These are phyloP conservation scores for Hydrocynus forskahlii DNA, from an alignment of 2,797 vertebrate genomes.

Conservation along the genomic window DNA sequence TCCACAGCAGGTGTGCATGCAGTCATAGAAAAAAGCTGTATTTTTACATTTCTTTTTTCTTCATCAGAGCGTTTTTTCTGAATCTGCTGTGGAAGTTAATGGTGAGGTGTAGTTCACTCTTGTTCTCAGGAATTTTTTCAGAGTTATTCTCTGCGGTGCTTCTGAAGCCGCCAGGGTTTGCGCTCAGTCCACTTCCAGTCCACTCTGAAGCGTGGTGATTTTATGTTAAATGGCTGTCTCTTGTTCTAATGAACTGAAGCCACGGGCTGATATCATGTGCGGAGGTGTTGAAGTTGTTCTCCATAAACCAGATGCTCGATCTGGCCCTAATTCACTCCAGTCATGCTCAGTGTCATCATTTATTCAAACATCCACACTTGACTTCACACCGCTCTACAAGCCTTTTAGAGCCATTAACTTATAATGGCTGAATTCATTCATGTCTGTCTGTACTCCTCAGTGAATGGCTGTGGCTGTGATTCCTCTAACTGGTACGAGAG, in stretches of 20 bases:
- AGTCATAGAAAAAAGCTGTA: constrained; percentile 7
- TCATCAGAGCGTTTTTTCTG: not conserved
- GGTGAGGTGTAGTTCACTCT: not conserved
- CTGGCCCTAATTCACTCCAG: constrained; percentile 44
- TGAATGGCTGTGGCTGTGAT: constrained; percentile 18
- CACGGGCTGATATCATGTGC: constrained; percentile 9
- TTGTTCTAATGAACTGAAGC: constrained; percentile 17
- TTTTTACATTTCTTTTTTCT: not conserved
- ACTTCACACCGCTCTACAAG: constrained; percentile 19
- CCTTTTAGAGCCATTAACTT: constrained; percentile 37
- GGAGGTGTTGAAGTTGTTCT: constrained; percentile 19
- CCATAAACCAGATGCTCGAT: not conserved
- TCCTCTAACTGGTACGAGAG: not conserved
- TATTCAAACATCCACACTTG: constrained; percentile 51
- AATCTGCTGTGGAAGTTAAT: not conserved
- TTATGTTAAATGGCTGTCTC: not conserved
- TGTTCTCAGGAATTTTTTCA: not conserved
- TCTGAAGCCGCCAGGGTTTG: not conserved
- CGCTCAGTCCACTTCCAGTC: not conserved
- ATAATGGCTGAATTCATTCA: constrained; percentile 26
- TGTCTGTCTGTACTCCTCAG: constrained; percentile 10
- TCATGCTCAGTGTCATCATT: constrained; percentile 45
- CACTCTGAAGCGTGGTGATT: not conserved
- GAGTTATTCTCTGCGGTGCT: not conserved
- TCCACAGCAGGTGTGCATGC: constrained; percentile 23